A percentile compares a stretch with the other conserved stretches of the same genome.
Evolutionary conservation across 1,140 invertebrate species (phyloP).

Genomic region (Penaeus vannamei): DNA sequence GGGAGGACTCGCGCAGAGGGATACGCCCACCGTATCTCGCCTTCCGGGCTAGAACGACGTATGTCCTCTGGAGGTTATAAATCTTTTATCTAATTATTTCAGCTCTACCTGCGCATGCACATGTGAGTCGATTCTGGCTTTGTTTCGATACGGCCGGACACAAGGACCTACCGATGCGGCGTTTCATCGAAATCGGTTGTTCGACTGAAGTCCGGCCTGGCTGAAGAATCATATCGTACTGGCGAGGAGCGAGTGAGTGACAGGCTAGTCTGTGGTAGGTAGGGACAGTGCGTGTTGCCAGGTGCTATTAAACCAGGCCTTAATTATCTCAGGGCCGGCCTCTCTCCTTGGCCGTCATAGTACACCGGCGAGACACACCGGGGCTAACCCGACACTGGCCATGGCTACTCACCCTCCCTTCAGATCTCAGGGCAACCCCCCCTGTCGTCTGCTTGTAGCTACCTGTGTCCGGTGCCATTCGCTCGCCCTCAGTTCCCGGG

Average conservation of each 20-base stretch:
- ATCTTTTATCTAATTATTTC: constrained; percentile 58
- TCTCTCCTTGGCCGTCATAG: not conserved
- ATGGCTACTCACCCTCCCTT: too few species aligned
- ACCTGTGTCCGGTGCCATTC: too few species aligned
- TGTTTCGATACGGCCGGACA: constrained; percentile 1
- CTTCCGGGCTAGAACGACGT: constrained; percentile 53
- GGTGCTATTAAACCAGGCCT: constrained; percentile 47
- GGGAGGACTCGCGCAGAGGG: not conserved
- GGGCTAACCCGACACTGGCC: too few species aligned
- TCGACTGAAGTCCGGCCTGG: not conserved
- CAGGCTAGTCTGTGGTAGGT: constrained; percentile 40
- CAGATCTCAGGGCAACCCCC: too few species aligned
- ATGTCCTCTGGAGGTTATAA: constrained; percentile 31
- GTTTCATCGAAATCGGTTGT: not conserved
- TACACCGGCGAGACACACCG: too few species aligned
- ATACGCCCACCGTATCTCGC: constrained; percentile 17
- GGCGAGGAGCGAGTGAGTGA: not conserved
- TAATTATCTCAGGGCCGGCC: constrained; percentile 47
- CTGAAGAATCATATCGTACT: constrained; percentile 8
- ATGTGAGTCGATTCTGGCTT: constrained; percentile 45
- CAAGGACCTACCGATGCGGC: not conserved
- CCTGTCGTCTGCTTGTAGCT: too few species aligned
- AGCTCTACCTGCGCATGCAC: constrained; percentile 55
- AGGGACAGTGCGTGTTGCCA: constrained; percentile 57
- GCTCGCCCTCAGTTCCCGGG: too few species aligned